phyloP scores from a whole-genome alignment of 2,113 vertebrate species.

The Falco punctatus region DNA sequence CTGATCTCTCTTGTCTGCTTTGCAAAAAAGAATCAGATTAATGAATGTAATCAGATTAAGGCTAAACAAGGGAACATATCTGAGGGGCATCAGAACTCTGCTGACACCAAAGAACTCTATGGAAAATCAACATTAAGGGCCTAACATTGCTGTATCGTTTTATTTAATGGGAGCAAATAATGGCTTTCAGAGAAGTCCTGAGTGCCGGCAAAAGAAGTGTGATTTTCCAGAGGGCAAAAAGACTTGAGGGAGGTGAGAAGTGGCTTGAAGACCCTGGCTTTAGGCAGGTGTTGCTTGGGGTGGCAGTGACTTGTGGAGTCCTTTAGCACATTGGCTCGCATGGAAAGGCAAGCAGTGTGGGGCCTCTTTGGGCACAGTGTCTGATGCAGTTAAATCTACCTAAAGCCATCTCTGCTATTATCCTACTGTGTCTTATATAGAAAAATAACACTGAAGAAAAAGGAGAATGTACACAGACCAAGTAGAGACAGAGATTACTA shows the following conservation, averaged over 20 bases:
- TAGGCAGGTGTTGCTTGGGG: not conserved
- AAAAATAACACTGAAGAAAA: not conserved
- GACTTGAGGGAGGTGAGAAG: not conserved
- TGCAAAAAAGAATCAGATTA: slow-evolving; percentile 50
- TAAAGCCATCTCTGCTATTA: not conserved
- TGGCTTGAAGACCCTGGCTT: not conserved
- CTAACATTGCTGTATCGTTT: not conserved
- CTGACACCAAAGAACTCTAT: not conserved
- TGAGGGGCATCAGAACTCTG: slow-evolving; percentile 18
- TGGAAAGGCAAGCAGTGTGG: not conserved
- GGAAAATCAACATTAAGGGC: not conserved
- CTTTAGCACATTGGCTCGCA: not conserved
- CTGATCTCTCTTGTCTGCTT: slow-evolving; percentile 45
- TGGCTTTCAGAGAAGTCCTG: not conserved
- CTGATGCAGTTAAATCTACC: not conserved
- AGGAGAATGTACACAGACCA: not conserved
- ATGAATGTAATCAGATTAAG: slow-evolving; percentile 24
- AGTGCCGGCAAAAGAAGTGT: not conserved
- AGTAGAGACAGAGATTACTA: not conserved
- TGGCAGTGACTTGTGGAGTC: not conserved
- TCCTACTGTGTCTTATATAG: not conserved
- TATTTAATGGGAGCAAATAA: not conserved
- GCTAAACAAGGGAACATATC: slow-evolving; percentile 26
- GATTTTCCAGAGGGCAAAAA: not conserved
- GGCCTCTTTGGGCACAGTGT: not conserved